Evolutionary conservation across 2,797 vertebrate genomes (phyloP), one percentile per base, ranked within the genome.

Genomic region (Pseudochromis fuscus): DNA sequence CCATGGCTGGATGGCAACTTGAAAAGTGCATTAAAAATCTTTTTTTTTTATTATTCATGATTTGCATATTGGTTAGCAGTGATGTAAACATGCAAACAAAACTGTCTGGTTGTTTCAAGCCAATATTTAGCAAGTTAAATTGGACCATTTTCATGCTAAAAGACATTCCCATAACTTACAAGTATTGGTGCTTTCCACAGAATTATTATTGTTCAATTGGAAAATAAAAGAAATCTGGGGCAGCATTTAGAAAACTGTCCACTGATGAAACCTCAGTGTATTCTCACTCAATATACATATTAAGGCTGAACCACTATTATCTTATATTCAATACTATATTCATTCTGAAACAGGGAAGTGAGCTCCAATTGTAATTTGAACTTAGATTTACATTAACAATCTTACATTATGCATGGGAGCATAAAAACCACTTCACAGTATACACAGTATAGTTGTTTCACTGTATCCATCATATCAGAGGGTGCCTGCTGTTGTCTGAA

Each of bases 121-220:
- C n/a, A 11, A n/a, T 21, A 44, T 28, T 24, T 8, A 53, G 18
- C 45, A 50, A 16, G 8, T 46, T 65, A 0, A 13, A 58, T 30
- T 59, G 6, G 4, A 58, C 2, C 52, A 18, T 19, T 44, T 25
- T 33, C 60, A 75, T 75, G 75, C 71, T 16, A 75, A 23, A 71
- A 75, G 40, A 30, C 13, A 70, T 45, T 49, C 37, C 48, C 16
- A 51, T 30, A 60, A 75, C 74, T 78, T 66, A 75, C 71, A 72
- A 61, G 30, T 62, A 50, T 11, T 16, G 58, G 35, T 38, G 33
- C 19, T 72, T 63, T 30, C 40, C 56, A 68, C 19, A 44, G 57
- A 67, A 67, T 31, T 46, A 48, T 46, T 80, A 53, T 64, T 62
- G 38, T 72, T 19, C 64, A 23, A 30, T 40, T 46, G 45, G 46